Percentiles rank a stretch among this genome's conserved stretches.
phyloP scores from a whole-genome alignment of 2,888 invertebrate species.

The Diaprepes abbreviatus region DNA sequence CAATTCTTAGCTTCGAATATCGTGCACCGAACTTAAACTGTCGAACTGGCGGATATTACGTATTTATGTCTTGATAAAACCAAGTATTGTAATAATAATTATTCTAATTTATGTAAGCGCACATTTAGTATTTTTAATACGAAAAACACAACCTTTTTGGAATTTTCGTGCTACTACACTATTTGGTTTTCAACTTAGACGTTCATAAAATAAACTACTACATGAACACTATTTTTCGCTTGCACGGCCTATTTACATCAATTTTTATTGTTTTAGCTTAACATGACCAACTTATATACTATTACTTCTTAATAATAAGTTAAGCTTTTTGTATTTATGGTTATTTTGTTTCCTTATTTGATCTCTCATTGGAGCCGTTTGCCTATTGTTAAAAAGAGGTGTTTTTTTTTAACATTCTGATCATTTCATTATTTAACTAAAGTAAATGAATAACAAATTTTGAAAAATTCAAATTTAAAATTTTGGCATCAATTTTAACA shows the following conservation, averaged over 20 bases:
- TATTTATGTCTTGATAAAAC: background rate
- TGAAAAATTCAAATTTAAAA: too few relatives aligned
- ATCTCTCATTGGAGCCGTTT: background rate
- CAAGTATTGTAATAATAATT: too few relatives aligned
- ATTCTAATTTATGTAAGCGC: background rate
- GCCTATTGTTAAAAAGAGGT: background rate
- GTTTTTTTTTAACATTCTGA: background rate
- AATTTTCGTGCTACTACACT: constrained; percentile 1
- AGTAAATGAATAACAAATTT: too few relatives aligned
- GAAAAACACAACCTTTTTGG: background rate
- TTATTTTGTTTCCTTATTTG: constrained; percentile 17
- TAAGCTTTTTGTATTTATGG: constrained; percentile 4
- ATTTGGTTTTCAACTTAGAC: constrained; percentile 7
- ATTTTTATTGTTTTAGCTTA: constrained; percentile 5
- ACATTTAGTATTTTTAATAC: background rate
- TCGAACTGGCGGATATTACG: too few relatives aligned
- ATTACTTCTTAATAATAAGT: constrained; percentile 21
- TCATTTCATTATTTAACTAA: too few relatives aligned
- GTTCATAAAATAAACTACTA: constrained; percentile 5
- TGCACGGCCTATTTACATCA: constrained; percentile 7
- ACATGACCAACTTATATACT: constrained; percentile 1
- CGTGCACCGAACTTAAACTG: too few relatives aligned
- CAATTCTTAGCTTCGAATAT: too few relatives aligned
- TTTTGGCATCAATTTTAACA: too few relatives aligned
- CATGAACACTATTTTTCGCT: background rate